phyloP scores from a whole-genome alignment of 1,140 invertebrate genomes.

The Dreissena rostriformis region DNA sequence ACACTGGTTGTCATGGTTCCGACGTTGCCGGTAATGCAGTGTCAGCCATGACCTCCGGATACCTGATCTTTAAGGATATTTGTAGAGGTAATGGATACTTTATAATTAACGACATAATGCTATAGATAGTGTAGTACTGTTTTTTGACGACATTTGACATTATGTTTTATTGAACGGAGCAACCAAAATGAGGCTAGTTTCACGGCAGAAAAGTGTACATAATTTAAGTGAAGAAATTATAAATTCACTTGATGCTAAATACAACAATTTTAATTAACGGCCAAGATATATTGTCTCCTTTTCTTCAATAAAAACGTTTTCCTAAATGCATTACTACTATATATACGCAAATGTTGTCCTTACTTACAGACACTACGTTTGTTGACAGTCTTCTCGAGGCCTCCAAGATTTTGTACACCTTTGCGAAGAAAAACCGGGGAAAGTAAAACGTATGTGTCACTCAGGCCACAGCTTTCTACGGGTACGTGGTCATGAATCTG shows the following conservation, averaged over 20 bases:
- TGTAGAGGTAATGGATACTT: constrained; percentile 46
- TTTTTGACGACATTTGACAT: no score
- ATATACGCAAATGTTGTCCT: no score
- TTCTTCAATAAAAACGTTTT: no score
- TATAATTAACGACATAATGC: neutral
- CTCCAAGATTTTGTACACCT: constrained; percentile 84
- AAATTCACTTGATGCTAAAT: no score
- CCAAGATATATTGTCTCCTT: no score
- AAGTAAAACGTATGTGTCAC: constrained; percentile 79
- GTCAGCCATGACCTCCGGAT: constrained; percentile 84
- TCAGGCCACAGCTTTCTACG: constrained; percentile 44
- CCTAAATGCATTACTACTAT: no score
- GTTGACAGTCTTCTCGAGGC: constrained; percentile 82
- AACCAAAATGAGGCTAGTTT: no score
- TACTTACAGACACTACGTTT: constrained; percentile 80
- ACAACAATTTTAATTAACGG: no score
- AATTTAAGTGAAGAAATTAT: no score
- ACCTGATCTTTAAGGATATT: constrained; percentile 82
- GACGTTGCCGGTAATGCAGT: constrained; percentile 86
- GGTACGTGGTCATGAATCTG: constrained; percentile 6
- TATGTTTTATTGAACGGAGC: no score
- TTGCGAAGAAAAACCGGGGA: constrained; percentile 83
- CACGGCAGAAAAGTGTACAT: no score
- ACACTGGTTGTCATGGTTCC: constrained; percentile 64
- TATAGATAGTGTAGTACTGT: neutral